Conservation (phyloP, 1,140 invertebrate species). For the Antheraea pernyi region DNA sequence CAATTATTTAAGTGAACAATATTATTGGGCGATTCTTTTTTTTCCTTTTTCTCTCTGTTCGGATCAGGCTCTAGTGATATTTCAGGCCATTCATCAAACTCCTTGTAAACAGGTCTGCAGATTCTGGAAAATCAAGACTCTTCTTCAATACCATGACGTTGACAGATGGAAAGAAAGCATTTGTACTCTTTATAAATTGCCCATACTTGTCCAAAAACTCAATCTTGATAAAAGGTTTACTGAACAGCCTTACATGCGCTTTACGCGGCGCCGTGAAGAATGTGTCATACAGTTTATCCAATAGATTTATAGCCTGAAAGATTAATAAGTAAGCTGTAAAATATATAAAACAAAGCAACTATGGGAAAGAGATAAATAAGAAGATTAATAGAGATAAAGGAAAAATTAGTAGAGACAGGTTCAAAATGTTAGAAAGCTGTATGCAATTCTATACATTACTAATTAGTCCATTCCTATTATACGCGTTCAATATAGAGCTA, state of each 20-base stretch:
- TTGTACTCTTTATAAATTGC: slow-evolving; percentile 36
- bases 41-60: slow-evolving; percentile 61
- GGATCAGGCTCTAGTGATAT: slow-evolving; percentile 68
- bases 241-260: slow-evolving; percentile 69
- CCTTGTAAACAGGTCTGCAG: slow-evolving; percentile 70
- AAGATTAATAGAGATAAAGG: not conserved
- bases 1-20: slow-evolving; percentile 10
- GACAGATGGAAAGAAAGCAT: not conserved
- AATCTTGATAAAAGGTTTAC: slow-evolving; percentile 77
- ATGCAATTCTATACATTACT: not conserved
- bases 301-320: slow-evolving; percentile 77
- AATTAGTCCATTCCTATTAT: not conserved
- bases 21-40: slow-evolving; percentile 40
- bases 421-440: not conserved
- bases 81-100: slow-evolving; percentile 72
- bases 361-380: not conserved
- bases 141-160: not conserved
- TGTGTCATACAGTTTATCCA: slow-evolving; percentile 77
- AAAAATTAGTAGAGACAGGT: not conserved
- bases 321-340: slow-evolving; percentile 70
- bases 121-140: slow-evolving; percentile 45
- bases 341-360: slow-evolving; percentile 48
- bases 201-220: slow-evolving; percentile 78
- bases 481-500: too few species aligned
- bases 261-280: slow-evolving; percentile 70